Evolutionary conservation across 2,797 vertebrate species (phyloP), one percentile per base, ranked within the genome.

Genomic region (Pipistrellus kuhlii): DNA sequence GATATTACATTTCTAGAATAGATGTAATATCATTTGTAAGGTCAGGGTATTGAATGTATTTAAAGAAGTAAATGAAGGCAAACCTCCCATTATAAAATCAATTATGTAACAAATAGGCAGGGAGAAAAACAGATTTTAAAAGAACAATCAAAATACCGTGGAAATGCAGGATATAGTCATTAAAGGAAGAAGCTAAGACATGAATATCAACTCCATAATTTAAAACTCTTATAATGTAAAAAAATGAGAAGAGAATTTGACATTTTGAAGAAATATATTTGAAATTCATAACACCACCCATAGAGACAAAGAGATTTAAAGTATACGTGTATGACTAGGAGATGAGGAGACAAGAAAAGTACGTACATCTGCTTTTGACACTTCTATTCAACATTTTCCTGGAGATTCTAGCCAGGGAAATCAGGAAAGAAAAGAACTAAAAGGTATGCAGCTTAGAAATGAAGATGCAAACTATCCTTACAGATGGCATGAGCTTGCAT

Each of bases 31-130:
- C 38, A 46, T 13, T 84, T 72, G 44, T 48, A 84, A 78, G 78
- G 48, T 72, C 14, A 73, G 15, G 55, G 13, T 51, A 48, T 32
- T 80, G 6, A 89, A 80, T 73, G 3, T 85, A 68, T 59, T 89
- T 21, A 46, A 80, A 84, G 32, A 80, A 18, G 30, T 80, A 57
- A 89, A 68, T 78, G 73, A 73, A 94, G 71, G 81, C 46, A 92
- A 53, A 68, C 38, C 7, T 88, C 32, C 41, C 15, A 15, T 41
- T 88, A 41, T 66, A 64, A 88, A 71, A 53, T 62, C 59, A 86
- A 62, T 82, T 82, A 87, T 46, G 6, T 88, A 64, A 62, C 25
- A 48, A 72, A 48, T 72, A 53, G 69, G 32, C n/a, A 53, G 15
- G 15, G 20, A 55, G 78, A 51, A 72, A 87, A 72, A 66, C 57